A percentile compares a stretch with the other conserved stretches of the same genome.
These are phyloP conservation scores for Enteromius unitaeniatus DNA, from an alignment of 2,797 vertebrate species.

Conservation along the genomic window DNA sequence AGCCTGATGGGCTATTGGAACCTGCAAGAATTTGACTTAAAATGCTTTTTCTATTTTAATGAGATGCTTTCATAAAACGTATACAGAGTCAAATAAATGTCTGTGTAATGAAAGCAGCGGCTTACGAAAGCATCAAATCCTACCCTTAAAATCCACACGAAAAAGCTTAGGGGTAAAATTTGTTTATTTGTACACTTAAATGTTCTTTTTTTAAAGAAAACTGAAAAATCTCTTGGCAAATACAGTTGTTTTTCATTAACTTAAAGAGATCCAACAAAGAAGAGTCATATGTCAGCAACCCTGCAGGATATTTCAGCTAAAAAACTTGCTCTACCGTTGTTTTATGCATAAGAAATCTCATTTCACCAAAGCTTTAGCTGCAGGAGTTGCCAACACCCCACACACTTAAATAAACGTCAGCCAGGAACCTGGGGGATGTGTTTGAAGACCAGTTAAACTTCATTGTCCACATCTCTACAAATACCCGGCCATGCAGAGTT, in stretches of 20 bases:
- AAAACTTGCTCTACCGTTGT: slow-evolving; percentile 37
- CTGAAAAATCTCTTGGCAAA: slow-evolving; percentile 23
- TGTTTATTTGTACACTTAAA: slow-evolving; percentile 50
- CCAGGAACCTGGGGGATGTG: background rate
- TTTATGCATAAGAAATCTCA: slow-evolving; percentile 24
- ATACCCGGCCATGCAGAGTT: background rate
- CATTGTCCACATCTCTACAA: slow-evolving; percentile 2
- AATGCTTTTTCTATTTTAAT: slow-evolving; percentile 40
- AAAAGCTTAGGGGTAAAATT: slow-evolving; percentile 44
- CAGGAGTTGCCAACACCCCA: slow-evolving; percentile 32
- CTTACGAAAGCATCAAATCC: slow-evolving; percentile 44
- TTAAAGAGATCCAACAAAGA: slow-evolving; percentile 14
- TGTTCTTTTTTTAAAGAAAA: background rate
- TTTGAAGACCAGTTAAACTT: background rate
- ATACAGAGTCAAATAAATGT: slow-evolving; percentile 46
- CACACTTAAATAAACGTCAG: slow-evolving; percentile 41
- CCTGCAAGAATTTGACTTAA: slow-evolving; percentile 26
- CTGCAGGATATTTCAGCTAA: slow-evolving; percentile 58
- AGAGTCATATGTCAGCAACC: slow-evolving; percentile 40
- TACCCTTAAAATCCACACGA: slow-evolving; percentile 27
- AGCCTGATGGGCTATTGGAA: slow-evolving; percentile 4
- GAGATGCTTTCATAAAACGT: slow-evolving; percentile 43
- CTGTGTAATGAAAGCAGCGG: slow-evolving; percentile 25
- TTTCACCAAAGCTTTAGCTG: slow-evolving; percentile 46
- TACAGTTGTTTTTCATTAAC: slow-evolving; percentile 43